Evolutionary conservation across 30 jellyfish, hydroid and myxozoan species (phyloP).

Genomic region (Cassiopea andromeda): DNA sequence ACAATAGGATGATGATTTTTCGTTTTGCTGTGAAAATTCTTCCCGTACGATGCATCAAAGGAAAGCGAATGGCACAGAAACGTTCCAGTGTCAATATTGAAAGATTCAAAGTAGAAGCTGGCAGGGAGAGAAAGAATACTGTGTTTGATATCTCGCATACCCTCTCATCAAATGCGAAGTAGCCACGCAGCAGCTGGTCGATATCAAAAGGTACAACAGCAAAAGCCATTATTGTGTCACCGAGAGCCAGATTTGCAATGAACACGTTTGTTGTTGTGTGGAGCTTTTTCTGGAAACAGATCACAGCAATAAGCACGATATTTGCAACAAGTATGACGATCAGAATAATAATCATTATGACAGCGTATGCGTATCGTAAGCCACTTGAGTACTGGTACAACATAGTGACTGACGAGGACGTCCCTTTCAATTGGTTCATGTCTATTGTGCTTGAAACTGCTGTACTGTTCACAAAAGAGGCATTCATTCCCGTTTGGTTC

Average conservation of each 20-base stretch:
- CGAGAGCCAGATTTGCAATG: constrained; percentile 83
- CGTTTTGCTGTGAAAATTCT: constrained; percentile 65
- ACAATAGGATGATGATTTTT: constrained; percentile 40
- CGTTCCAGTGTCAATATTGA: constrained; percentile 81
- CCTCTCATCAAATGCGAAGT: constrained; percentile 53
- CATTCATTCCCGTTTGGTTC: neutral
- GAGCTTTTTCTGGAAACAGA: constrained; percentile 54
- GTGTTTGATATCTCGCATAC: constrained; percentile 75
- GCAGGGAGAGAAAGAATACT: constrained; percentile 82
- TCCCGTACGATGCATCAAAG: constrained; percentile 70
- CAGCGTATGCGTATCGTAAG: constrained; percentile 31
- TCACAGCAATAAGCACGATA: constrained; percentile 35
- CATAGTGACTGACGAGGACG: neutral
- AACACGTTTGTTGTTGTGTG: constrained; percentile 81
- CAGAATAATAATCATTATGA: constrained; percentile 17
- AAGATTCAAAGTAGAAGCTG: constrained; percentile 83
- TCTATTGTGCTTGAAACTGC: neutral
- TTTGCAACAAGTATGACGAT: constrained; percentile 42
- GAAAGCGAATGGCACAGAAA: constrained; percentile 74
- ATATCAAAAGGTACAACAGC: constrained; percentile 80
- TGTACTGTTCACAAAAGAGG: neutral
- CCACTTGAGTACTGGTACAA: constrained; percentile 10
- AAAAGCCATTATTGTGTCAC: constrained; percentile 67
- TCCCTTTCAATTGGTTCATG: neutral
- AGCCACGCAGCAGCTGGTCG: constrained; percentile 61